Evolutionary conservation across 2,797 vertebrate species (phyloP), one percentile per base, ranked within the genome.

Genomic region (Phrynocephalus forsythii): DNA sequence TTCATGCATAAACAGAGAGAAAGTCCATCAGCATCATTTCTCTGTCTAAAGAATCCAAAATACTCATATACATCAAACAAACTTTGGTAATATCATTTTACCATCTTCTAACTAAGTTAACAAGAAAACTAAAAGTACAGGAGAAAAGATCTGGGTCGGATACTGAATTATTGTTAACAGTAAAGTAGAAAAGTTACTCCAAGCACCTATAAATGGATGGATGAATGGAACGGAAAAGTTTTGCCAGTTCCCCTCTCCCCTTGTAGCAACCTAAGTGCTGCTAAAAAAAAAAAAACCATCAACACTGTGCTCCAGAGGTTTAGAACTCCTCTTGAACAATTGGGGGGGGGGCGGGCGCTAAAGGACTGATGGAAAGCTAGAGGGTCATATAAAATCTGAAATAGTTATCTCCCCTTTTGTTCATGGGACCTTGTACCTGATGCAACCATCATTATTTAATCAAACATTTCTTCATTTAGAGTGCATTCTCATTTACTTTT

Each of bases 51-150:
- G 18, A 18, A 52, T 26, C 52, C 3, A 67, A 6, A 75, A 8
- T 72, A 63, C 28, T 78, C 68, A 85, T 3, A 84, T 5, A 83
- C 48, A 89, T 87, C 10, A 86, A 66, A 89, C 56, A 90, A 89
- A 6, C 0, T n/a, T 86, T 0, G 48, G 83, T 83, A 82, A 9
- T 0, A 56, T 50, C 28, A 87, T 8, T 87, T 76, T 83, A 82
- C 73, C 50, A 89, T 15, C 3, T 20, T 84, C 86, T 56, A 10
- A 38, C 30, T 7, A 71, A 87, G 22, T 63, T 77, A 48, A 90
- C 9, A 86, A 22, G 85, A 83, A 88, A 33, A 1, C 85, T 91
- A 30, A 88, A 87, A 0, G 9, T 81, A 11, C 26, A 60, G 6
- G n/a, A 71, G 3, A 79, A 79, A 38, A 0, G 87, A 3, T 28